Conservation (phyloP, 2,797 vertebrate genomes). For the Pseudochirops cupreus region DNA sequence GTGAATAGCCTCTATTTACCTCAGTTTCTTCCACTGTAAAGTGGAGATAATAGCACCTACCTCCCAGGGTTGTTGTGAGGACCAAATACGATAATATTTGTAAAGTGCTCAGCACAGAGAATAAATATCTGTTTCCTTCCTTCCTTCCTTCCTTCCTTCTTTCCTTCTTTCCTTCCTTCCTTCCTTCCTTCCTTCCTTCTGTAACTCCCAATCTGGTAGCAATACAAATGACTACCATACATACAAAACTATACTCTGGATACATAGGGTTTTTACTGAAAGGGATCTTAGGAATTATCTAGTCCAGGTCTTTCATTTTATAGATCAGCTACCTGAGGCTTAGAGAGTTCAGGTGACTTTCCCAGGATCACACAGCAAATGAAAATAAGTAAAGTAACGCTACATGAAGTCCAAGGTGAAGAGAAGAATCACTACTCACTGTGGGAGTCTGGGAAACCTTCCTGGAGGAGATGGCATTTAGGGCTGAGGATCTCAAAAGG, state of each 20-base stretch:
- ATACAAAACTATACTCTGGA: not conserved
- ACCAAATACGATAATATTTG: not conserved
- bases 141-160: not conserved
- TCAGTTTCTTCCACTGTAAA: not conserved
- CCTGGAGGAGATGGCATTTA: not conserved
- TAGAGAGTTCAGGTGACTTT: not conserved
- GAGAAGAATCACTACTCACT: not conserved
- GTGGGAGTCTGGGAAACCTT: not conserved
- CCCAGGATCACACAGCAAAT: not conserved
- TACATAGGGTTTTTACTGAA: not conserved
- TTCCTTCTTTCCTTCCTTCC: too few species aligned
- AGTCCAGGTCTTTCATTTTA: not conserved
- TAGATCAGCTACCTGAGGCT: not conserved
- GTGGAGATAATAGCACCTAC: not conserved
- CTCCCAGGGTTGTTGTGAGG: not conserved
- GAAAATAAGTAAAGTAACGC: not conserved
- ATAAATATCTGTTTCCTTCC: not conserved
- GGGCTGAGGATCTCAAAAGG: not conserved
- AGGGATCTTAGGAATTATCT: not conserved
- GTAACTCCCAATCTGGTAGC: not conserved
- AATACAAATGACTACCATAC: not conserved
- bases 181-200: not conserved
- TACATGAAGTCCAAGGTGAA: not conserved
- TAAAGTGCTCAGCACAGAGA: not conserved
- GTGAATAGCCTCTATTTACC: not conserved